Conservation (phyloP, 2,113 vertebrate genomes). For the Dendropsophus ebraccatus region DNA sequence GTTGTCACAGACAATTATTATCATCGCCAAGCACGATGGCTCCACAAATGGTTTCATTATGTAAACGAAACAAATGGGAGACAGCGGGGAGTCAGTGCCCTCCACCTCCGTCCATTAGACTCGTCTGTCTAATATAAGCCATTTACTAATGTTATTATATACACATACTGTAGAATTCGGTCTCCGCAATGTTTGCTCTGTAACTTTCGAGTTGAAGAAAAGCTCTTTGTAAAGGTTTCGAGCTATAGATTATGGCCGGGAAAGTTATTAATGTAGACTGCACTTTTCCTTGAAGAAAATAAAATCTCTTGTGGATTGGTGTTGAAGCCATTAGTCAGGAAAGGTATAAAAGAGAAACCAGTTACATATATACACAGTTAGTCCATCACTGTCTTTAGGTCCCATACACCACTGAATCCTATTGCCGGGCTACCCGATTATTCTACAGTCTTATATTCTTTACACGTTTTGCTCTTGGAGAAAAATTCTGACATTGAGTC, state of each 20-base stretch:
- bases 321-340: no score
- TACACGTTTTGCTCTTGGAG: neutral
- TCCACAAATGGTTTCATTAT: conserved; percentile 59
- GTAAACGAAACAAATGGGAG: conserved; percentile 52
- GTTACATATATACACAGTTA: neutral
- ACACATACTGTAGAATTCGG: neutral
- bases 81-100: rapidly evolving
- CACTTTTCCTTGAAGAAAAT: neutral
- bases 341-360: neutral
- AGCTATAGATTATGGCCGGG: neutral
- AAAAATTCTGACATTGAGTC: neutral
- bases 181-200: neutral
- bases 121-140: no score
- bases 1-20: conserved; percentile 56
- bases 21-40: conserved; percentile 49
- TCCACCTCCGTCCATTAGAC: neutral
- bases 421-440: neutral
- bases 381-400: neutral
- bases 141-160: neutral
- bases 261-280: neutral
- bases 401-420: neutral
- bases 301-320: no score
- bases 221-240: neutral
- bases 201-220: neutral
- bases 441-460: neutral